Conservation (phyloP, 1,140 invertebrate species). For the Phymastichus coffea region DNA sequence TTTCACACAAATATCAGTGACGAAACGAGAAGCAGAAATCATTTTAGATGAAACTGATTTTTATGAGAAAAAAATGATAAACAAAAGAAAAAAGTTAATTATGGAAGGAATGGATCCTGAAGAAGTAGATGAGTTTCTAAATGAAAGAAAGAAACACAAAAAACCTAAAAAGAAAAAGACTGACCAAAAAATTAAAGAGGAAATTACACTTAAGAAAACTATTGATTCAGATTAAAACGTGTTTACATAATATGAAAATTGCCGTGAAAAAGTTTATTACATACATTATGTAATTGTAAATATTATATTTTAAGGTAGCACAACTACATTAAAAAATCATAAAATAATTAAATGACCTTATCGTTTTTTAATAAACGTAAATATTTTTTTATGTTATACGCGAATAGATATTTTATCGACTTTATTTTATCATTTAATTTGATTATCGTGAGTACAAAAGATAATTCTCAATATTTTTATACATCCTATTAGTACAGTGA, state of each 20-base stretch:
- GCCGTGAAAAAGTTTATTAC: too few relatives aligned
- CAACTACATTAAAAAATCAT: too few relatives aligned
- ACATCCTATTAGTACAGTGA: slow-evolving; percentile 18
- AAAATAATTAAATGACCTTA: too few relatives aligned
- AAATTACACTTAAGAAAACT: slow-evolving; percentile 1
- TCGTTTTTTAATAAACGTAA: too few relatives aligned
- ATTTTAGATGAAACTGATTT: slow-evolving; percentile 89
- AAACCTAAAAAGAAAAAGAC: slow-evolving; percentile 29
- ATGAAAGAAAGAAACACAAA: slow-evolving; percentile 34
- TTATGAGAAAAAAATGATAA: slow-evolving; percentile 83
- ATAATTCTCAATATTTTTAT: slow-evolving; percentile 9
- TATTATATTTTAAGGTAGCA: too few relatives aligned
- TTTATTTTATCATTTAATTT: slow-evolving; percentile 14
- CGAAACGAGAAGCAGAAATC: slow-evolving; percentile 88
- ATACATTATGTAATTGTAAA: too few relatives aligned
- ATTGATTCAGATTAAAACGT: not conserved
- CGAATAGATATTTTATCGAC: too few relatives aligned
- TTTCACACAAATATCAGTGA: slow-evolving; percentile 87
- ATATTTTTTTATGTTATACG: too few relatives aligned
- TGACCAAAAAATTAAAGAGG: not conserved
- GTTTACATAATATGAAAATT: not conserved
- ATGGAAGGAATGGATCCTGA: slow-evolving; percentile 81
- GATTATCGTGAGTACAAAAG: slow-evolving; percentile 14
- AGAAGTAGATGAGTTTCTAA: slow-evolving; percentile 59
- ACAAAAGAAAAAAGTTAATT: slow-evolving; percentile 85